These are phyloP conservation scores for Oscheius sp. DNA, from an alignment of 2,888 invertebrate genomes.

Conservation along the genomic window DNA sequence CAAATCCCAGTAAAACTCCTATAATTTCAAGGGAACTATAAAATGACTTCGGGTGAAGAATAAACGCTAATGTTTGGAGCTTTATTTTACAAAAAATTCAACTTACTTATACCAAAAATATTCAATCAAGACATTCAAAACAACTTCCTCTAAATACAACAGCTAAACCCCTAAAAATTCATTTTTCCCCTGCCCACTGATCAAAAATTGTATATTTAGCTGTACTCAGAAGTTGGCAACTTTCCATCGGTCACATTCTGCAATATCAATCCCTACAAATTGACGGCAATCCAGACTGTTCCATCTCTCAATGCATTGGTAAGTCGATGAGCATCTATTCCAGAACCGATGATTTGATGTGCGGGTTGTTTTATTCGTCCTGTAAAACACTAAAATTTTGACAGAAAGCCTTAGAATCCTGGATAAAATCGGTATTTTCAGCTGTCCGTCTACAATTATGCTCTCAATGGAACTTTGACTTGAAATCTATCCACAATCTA, in stretches of 20 bases:
- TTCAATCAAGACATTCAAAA: too few relatives aligned
- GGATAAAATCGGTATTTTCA: neutral
- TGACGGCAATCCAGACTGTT: slow-evolving; percentile 53
- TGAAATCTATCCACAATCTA: neutral
- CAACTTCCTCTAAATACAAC: too few relatives aligned
- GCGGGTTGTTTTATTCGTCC: neutral
- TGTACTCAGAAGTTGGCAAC: slow-evolving; percentile 52
- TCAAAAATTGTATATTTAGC: slow-evolving; percentile 30
- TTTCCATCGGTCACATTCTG: slow-evolving; percentile 65
- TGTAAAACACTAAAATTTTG: neutral
- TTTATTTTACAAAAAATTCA: too few relatives aligned
- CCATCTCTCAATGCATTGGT: slow-evolving; percentile 58
- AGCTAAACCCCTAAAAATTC: too few relatives aligned
- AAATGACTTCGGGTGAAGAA: too few relatives aligned
- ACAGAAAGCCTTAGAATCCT: too few relatives aligned
- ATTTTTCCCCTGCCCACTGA: too few relatives aligned
- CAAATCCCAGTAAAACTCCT: too few relatives aligned
- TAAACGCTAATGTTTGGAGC: too few relatives aligned
- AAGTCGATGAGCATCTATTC: neutral
- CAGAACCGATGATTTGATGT: too few relatives aligned
- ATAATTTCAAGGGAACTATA: too few relatives aligned
- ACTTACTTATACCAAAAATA: too few relatives aligned
- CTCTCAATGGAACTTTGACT: slow-evolving; percentile 19
- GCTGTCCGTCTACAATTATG: slow-evolving; percentile 16
- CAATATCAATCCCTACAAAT: slow-evolving; percentile 65